phyloP scores from a whole-genome alignment of 2,113 vertebrate genomes.

The Pholis gunnellus region DNA sequence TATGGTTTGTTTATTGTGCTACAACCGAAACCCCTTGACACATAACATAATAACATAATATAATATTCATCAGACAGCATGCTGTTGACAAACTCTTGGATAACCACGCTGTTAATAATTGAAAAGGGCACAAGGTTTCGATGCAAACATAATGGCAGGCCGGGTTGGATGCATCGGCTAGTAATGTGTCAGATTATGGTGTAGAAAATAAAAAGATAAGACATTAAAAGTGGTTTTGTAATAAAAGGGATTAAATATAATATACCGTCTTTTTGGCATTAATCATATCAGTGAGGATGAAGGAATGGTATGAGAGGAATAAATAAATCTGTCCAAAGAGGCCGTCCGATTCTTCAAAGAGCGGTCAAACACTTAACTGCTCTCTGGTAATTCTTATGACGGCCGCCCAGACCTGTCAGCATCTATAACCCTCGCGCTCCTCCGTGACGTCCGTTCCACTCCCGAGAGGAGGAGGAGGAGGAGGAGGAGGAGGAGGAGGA shows the following conservation, averaged over 20 bases:
- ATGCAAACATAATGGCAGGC: constrained; percentile 47
- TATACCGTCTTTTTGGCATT: neutral
- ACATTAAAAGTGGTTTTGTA: neutral
- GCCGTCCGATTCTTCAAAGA: neutral
- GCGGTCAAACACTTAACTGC: neutral
- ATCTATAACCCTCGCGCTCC: constrained; percentile 10
- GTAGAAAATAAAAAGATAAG: neutral
- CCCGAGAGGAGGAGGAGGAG: constrained; percentile 8
- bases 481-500: constrained; percentile 4
- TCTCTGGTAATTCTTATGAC: constrained; percentile 31
- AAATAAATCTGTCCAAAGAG: neutral
- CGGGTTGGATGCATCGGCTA: neutral
- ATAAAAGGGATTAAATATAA: neutral
- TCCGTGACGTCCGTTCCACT: constrained; percentile 21
- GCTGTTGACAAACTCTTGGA: constrained; percentile 58
- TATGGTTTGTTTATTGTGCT: constrained; percentile 40
- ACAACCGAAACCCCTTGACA: constrained; percentile 29
- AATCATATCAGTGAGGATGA: neutral
- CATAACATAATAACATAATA: constrained; percentile 47
- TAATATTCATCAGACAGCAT: constrained; percentile 63
- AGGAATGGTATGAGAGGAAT: neutral
- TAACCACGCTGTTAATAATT: constrained; percentile 70
- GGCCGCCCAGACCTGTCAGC: constrained; percentile 33
- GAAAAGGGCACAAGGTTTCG: constrained; percentile 67
- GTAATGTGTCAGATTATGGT: neutral